phyloP scores from a whole-genome alignment of 2,888 invertebrate species.

The Caenorhabditis angaria region DNA sequence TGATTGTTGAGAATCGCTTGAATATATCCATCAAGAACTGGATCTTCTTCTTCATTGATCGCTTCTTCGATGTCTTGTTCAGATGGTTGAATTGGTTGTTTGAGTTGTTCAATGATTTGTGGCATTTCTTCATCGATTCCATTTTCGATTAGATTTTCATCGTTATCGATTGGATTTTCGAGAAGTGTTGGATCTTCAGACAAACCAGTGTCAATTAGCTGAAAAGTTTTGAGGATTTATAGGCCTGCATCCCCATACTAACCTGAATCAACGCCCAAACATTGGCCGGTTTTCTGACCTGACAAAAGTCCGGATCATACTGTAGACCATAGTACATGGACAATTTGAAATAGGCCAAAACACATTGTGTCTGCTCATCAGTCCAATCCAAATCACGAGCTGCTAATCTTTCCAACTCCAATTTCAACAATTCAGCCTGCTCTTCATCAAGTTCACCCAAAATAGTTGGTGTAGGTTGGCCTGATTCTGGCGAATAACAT shows the following conservation, averaged over 20 bases:
- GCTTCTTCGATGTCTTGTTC: constrained; percentile 38
- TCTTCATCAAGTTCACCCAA: constrained; percentile 58
- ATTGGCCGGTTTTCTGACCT: constrained; percentile 67
- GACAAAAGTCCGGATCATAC: constrained; percentile 70
- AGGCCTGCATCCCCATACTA: too few relatives aligned
- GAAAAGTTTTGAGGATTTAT: constrained; percentile 7
- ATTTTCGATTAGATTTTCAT: constrained; percentile 23
- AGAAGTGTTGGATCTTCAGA: constrained; percentile 37
- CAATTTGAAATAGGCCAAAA: constrained; percentile 70
- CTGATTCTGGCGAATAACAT: constrained; percentile 59
- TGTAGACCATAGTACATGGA: constrained; percentile 63
- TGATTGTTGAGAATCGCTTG: constrained; percentile 44
- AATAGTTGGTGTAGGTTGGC: constrained; percentile 59
- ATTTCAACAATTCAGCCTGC: constrained; percentile 61
- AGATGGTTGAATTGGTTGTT: constrained; percentile 34
- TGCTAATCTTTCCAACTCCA: constrained; percentile 61
- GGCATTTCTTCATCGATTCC: constrained; percentile 36
- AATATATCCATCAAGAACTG: constrained; percentile 43
- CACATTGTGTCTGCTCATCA: constrained; percentile 66
- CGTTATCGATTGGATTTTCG: constrained; percentile 7
- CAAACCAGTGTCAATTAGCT: constrained; percentile 52
- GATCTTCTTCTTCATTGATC: constrained; percentile 28
- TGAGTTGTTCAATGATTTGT: constrained; percentile 47
- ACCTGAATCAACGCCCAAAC: constrained; percentile 68
- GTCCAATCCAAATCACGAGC: constrained; percentile 62